Evolutionary conservation across 2,888 invertebrate species (phyloP), one percentile per base, ranked within the genome.

Genomic region (Maniola hyperantus): DNA sequence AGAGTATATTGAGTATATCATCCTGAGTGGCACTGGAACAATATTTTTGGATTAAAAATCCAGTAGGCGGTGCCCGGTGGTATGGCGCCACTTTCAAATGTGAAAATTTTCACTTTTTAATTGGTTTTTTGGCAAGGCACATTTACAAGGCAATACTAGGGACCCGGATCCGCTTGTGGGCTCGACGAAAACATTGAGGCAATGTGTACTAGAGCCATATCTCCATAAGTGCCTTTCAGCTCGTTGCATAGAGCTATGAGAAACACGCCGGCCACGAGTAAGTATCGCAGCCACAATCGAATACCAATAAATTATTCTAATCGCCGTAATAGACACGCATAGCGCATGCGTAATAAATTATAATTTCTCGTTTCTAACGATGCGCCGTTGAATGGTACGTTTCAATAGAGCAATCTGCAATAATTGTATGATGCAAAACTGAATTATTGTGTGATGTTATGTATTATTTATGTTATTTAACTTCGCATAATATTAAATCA

Each of bases 361-460:
- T 71, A 65, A 64, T 71, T 70, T 72, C 73, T 73, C 73, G 72
- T 79, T 74, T 75, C 74, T 72, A 76, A 77, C 74, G 74, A 75
- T 66, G 66, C 53, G 60, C 57, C 69, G 65, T 64, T 64, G 70
- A 70, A 65, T 70, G 68, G 66, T 71, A 63, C 68, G 51, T 67
- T 66, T 42, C 53, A 42, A 62, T 53, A 61, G 10, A 50, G 50
- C 18, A 53, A 53, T 62, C 36, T 10, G 62, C 15, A 53, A 39
- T n/a, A 53, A 39, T n/a, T 39, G 39, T 18, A 51, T 51, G 51
- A 60, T 60, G 15, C 36, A 36, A 46, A 59, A 61, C 50, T 51
- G 13, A 34, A 34, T 61, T 36, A 55, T 18, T 39, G 57, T 57
- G 20, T 20, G n/a, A 11, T 42, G 42, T 42, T 13, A 11, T 57